These are phyloP conservation scores for Hetaerina americana DNA, from an alignment of 1,140 invertebrate genomes.

Conservation along the genomic window DNA sequence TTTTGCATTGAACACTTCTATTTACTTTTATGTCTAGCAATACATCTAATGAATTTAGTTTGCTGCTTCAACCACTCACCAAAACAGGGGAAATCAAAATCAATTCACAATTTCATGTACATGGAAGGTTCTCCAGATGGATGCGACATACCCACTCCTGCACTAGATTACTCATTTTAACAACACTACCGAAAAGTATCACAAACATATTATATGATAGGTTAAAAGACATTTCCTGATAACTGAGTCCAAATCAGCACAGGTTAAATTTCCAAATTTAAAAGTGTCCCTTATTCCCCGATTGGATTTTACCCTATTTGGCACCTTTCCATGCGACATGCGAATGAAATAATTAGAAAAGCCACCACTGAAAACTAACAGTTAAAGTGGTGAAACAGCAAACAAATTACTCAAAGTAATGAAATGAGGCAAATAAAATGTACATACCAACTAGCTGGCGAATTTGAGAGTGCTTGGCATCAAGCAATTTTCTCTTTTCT, in stretches of 20 bases:
- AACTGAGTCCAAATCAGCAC: too few species aligned
- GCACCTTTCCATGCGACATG: neutral
- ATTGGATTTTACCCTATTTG: neutral
- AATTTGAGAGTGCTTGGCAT: constrained; percentile 56
- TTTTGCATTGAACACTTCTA: too few species aligned
- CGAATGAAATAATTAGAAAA: constrained; percentile 1
- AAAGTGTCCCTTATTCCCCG: too few species aligned
- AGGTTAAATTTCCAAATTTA: too few species aligned
- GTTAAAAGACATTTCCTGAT: too few species aligned
- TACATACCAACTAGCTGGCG: constrained; percentile 52
- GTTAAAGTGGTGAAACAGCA: neutral
- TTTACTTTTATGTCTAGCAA: too few species aligned
- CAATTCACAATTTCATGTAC: neutral
- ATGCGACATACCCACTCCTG: too few species aligned
- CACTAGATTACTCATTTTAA: too few species aligned
- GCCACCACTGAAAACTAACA: neutral
- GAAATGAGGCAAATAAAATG: neutral
- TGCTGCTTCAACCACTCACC: neutral
- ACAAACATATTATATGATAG: too few species aligned
- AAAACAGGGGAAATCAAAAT: neutral
- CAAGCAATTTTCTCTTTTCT: constrained; percentile 52
- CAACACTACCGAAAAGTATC: too few species aligned
- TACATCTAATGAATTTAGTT: too few species aligned
- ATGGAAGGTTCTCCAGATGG: too few species aligned
- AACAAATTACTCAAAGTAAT: constrained; percentile 3